A percentile compares a stretch with the other conserved stretches of the same genome.
Evolutionary conservation across 2,797 vertebrate species (phyloP).

Genomic region (Coreius guichenoti): DNA sequence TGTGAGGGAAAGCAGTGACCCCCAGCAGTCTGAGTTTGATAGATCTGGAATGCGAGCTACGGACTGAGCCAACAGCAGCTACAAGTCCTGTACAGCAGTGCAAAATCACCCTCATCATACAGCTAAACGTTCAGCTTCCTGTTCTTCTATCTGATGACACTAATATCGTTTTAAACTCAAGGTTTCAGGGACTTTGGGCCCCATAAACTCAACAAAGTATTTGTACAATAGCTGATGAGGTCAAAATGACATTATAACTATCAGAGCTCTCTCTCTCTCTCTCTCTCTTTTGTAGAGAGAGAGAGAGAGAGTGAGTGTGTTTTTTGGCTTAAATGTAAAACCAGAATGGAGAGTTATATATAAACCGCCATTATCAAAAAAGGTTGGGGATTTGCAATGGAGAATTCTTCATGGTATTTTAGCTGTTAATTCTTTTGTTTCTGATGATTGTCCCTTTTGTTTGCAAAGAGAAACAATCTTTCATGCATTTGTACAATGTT

Average conservation of each 20-base stretch:
- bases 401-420: too few species aligned
- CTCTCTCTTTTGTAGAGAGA: too few species aligned
- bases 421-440: too few species aligned
- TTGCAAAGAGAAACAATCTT: too few species aligned
- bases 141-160: background rate
- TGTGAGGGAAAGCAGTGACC: conserved; percentile 67
- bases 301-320: too few species aligned
- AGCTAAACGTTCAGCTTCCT: background rate
- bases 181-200: background rate
- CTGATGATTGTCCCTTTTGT: too few species aligned
- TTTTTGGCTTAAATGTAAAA: too few species aligned
- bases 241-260: background rate
- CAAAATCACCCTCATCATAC: conserved; percentile 20
- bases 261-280: background rate
- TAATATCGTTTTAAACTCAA: background rate
- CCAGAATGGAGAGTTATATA: too few species aligned
- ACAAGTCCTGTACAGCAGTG: conserved; percentile 35
- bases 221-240: background rate
- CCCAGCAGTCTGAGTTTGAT: conserved; percentile 78
- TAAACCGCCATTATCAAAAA: too few species aligned
- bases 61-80: conserved; percentile 61
- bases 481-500: too few species aligned
- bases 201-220: conserved; percentile 2
- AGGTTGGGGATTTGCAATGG: too few species aligned
- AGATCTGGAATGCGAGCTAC: conserved; percentile 73